A percentile compares a stretch with the other conserved stretches of the same genome.
Evolutionary conservation across 2,113 vertebrate species (phyloP).

Genomic region (Dolichallabes microphthalmus): DNA sequence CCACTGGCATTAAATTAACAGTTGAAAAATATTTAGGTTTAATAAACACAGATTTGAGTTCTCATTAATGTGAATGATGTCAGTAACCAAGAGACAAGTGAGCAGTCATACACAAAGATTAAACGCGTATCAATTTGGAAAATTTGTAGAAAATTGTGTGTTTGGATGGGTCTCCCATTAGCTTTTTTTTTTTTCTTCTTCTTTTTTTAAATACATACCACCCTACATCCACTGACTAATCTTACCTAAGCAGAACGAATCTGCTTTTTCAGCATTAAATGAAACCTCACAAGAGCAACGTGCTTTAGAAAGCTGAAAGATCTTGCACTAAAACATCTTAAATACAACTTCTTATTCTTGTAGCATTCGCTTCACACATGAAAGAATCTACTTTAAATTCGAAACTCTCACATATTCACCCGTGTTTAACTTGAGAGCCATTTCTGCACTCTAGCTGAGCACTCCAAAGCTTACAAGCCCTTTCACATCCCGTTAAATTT

Average conservation of each 20-base stretch:
- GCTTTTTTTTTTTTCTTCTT: not conserved
- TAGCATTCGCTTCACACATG: not conserved
- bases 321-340: not conserved
- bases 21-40: not conserved
- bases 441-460: not conserved
- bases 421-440: no score
- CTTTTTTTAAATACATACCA: no score
- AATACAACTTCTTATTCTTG: not conserved
- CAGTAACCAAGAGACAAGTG: not conserved
- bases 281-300: not conserved
- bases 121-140: not conserved
- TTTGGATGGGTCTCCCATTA: not conserved
- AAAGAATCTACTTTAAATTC: not conserved
- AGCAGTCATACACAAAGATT: not conserved
- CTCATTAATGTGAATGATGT: conserved; percentile 14
- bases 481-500: not conserved
- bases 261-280: not conserved
- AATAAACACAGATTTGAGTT: no score
- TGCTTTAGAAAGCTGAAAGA: not conserved
- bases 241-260: not conserved
- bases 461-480: not conserved
- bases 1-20: not conserved
- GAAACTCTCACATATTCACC: not conserved
- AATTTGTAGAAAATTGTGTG: no score
- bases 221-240: not conserved